Percentiles rank a stretch among this genome's conserved stretches.
phyloP scores from a whole-genome alignment of 2,888 invertebrate species.

The Aphidoletes aphidimyza region DNA sequence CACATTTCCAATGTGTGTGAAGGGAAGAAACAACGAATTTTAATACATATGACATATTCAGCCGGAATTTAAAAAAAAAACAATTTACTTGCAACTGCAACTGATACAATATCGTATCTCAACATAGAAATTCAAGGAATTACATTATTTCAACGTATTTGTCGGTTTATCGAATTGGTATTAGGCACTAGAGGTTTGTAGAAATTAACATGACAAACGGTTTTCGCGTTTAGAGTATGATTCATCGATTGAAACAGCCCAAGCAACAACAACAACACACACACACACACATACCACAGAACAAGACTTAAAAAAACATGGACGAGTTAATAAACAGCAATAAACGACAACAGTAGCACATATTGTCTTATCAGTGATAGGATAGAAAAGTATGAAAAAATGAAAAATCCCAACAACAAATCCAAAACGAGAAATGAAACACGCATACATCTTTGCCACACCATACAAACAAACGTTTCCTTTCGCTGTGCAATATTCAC shows the following conservation, averaged over 20 bases:
- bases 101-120: no score
- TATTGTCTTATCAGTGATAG: constrained; percentile 38
- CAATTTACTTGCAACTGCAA: no score
- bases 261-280: no score
- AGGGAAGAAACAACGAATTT: background rate
- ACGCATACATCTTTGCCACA: background rate
- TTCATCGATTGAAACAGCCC: constrained; percentile 7
- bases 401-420: background rate
- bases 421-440: background rate
- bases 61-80: no score
- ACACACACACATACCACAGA: no score
- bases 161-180: no score
- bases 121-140: no score
- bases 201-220: constrained; percentile 24
- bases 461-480: constrained; percentile 8
- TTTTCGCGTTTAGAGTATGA: background rate
- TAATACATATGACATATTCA: constrained; percentile 26
- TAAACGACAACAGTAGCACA: background rate
- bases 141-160: no score
- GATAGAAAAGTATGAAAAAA: background rate
- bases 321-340: background rate
- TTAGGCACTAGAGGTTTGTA: no score
- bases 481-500: constrained; percentile 12
- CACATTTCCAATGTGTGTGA: constrained; percentile 1
- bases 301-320: no score